A percentile compares a stretch with the other conserved stretches of the same genome.
Conservation (phyloP, 2,113 vertebrate genomes). For the Noctilio leporinus region DNA sequence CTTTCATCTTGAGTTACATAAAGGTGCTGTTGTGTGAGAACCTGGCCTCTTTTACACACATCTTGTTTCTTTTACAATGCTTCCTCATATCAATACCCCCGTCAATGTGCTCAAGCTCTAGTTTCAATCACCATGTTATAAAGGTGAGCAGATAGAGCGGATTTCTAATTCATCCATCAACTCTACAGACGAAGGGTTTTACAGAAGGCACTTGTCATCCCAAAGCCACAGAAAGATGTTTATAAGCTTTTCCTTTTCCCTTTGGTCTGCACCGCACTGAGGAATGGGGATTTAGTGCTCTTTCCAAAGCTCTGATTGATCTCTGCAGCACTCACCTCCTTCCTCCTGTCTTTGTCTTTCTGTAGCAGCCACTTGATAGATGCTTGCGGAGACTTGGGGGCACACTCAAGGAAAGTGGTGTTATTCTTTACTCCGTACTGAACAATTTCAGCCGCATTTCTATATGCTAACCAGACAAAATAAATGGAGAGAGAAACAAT, state of each 20-base stretch:
- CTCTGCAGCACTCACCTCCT: slow-evolving; percentile 85
- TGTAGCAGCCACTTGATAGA: slow-evolving; percentile 95
- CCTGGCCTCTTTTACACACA: slow-evolving; percentile 36
- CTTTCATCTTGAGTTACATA: slow-evolving; percentile 61
- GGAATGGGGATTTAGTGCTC: neutral
- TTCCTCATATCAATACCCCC: slow-evolving; percentile 9
- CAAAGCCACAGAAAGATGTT: slow-evolving; percentile 2
- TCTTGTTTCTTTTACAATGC: slow-evolving; percentile 50
- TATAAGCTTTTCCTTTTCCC: neutral
- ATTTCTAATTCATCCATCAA: slow-evolving; percentile 45
- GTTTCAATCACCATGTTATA: slow-evolving; percentile 21
- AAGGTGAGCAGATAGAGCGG: neutral
- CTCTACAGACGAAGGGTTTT: neutral
- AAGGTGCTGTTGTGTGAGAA: slow-evolving; percentile 54
- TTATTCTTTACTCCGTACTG: slow-evolving; percentile 97
- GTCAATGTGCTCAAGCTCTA: neutral
- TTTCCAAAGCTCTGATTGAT: neutral
- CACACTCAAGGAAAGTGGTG: slow-evolving; percentile 96
- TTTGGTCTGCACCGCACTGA: neutral
- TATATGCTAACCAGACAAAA: slow-evolving; percentile 85
- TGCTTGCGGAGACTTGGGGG: slow-evolving; percentile 94
- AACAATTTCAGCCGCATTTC: slow-evolving; percentile 93
- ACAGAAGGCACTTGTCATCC: neutral
- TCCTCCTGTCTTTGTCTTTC: slow-evolving; percentile 95
- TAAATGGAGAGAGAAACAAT: neutral